phyloP scores from a whole-genome alignment of 2,888 invertebrate species.

The Eupithecia pulchellata region DNA sequence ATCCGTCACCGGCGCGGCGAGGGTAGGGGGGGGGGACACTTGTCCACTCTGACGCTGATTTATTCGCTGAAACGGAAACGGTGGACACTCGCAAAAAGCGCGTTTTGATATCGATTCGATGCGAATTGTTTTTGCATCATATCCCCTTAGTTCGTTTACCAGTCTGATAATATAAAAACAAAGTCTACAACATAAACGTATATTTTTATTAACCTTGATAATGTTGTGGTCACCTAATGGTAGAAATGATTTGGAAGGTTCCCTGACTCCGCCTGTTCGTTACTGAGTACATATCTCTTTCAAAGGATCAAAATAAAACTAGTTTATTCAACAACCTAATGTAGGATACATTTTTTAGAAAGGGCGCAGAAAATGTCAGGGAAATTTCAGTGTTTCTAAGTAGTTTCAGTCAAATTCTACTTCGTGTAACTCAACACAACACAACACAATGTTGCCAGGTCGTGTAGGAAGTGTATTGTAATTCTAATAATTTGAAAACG shows the following conservation, averaged over 20 bases:
- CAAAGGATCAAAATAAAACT: neutral
- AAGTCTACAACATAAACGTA: neutral
- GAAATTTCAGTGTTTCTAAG: neutral
- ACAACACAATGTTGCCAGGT: neutral
- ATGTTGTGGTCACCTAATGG: neutral
- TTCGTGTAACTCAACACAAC: neutral
- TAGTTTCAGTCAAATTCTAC: neutral
- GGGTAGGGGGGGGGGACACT: constrained; percentile 19
- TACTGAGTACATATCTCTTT: neutral
- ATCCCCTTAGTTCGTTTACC: neutral
- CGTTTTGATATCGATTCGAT: constrained; percentile 17
- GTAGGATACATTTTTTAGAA: too few species aligned
- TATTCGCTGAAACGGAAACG: constrained; percentile 19
- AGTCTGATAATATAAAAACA: neutral
- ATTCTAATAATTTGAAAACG: constrained; percentile 14
- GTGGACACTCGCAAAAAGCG: constrained; percentile 13
- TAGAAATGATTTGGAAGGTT: neutral
- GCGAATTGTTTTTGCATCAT: neutral
- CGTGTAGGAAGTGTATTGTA: neutral
- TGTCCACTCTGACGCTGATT: constrained; percentile 16
- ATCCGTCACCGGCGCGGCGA: neutral
- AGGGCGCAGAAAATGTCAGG: too few species aligned
- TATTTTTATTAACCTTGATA: neutral
- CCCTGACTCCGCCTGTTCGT: neutral
- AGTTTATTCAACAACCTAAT: too few species aligned